Evolutionary conservation across 2,797 vertebrate genomes (phyloP), one percentile per base, ranked within the genome.

Genomic region (Neosilurus hyrtlii): DNA sequence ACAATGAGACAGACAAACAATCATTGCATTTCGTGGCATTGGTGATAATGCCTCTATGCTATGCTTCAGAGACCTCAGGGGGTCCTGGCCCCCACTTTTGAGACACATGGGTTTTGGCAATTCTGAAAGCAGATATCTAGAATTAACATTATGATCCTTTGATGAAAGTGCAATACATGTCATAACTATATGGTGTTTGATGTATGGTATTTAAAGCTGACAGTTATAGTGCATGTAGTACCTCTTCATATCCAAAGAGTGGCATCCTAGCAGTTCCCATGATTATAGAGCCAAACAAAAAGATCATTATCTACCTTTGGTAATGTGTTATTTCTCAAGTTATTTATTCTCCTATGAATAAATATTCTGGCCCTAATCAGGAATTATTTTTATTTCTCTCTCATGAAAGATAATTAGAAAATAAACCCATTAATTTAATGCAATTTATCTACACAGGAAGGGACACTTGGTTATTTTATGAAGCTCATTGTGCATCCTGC

Each of bases 161-260:
- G n/a, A 71, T 51, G 5, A 51, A n/a, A 51, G 22, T 71, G 68
- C 51, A 6, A 20, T 24, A n/a, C 11, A 71, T 6, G 2, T 49
- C 24, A 26, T 4, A 54, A 24, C 52, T 30, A 56, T 20, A 56
- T 73, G 3, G 3, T 26, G n/a, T 54, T 26, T 73, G 8, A 26
- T 26, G 18, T 56, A 20, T 56, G 24, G 15, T 74, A 74, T 30
- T 1, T 56, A 74, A 74, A 30, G 22, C 14, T 52, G 49, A 30
- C 52, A 35, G 26, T 16, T 20, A 35, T 2, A 57, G 16, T 24
- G 56, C 26, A 74, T 74, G 9, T 52, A 74, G 26, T 74, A 57
- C 52, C 72, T 74, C 24, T 30, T 57, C 26, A 74, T 74, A 22
- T 9, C 72, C 73, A 59, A 37, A 57, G 56, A 59, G 54, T 56